Percentiles rank a stretch among this genome's conserved stretches.
These are phyloP conservation scores for Drosophila teissieri DNA, from an alignment of 1,140 invertebrate genomes.

Conservation along the genomic window DNA sequence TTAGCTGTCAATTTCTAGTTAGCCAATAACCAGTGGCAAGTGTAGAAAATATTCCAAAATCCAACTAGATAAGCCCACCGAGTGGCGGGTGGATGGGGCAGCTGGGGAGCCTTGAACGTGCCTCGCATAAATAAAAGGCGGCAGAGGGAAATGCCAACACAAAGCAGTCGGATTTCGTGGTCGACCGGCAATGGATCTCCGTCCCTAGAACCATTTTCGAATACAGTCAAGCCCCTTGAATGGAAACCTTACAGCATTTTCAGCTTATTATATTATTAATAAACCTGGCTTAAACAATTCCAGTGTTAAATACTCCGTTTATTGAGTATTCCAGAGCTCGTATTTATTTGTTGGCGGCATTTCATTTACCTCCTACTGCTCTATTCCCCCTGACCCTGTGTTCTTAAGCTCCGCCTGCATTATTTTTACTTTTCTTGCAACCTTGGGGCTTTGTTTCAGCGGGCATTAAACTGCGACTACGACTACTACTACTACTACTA, in stretches of 20 bases:
- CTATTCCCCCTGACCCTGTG: not conserved
- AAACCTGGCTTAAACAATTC: too few species aligned
- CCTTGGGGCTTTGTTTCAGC: conserved; percentile 75
- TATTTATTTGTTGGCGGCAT: not conserved
- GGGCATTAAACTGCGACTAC: conserved; percentile 70
- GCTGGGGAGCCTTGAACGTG: conserved; percentile 43
- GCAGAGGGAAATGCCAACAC: conserved; percentile 30
- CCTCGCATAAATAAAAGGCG: conserved; percentile 21
- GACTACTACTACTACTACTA: not conserved
- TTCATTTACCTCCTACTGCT: not conserved
- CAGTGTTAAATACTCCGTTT: too few species aligned
- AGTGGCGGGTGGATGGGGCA: not conserved
- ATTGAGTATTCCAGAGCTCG: not conserved
- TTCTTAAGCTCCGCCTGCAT: conserved; percentile 16
- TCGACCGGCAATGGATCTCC: conserved; percentile 5
- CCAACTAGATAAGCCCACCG: conserved; percentile 31
- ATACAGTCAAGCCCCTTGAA: not conserved
- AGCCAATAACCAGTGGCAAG: conserved; percentile 41
- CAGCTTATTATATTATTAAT: too few species aligned
- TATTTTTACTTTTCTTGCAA: conserved; percentile 40
- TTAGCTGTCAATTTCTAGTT: conserved; percentile 71
- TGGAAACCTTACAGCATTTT: not conserved
- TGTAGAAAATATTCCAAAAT: conserved; percentile 24
- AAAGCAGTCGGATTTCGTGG: conserved; percentile 51
- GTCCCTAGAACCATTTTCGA: not conserved